phyloP scores from a whole-genome alignment of 2,113 vertebrate species.

The Eptesicus fuscus region DNA sequence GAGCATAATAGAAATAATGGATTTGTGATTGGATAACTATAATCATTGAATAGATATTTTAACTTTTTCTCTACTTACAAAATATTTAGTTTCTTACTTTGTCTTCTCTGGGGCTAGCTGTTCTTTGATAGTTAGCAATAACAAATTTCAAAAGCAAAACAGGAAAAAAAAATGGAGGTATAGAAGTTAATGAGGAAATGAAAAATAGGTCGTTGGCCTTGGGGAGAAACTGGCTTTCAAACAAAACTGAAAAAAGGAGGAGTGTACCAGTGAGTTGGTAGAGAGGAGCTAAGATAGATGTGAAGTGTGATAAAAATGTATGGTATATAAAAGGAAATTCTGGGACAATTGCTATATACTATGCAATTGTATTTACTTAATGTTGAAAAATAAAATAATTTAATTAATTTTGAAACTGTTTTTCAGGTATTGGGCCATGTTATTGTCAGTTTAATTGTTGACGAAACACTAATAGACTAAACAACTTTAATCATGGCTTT shows the following conservation, averaged over 20 bases:
- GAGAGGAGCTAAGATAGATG: neutral
- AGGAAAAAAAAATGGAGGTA: neutral
- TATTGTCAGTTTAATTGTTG: neutral
- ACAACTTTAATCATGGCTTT: neutral
- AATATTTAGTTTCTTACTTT: neutral
- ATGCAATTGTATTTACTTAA: neutral
- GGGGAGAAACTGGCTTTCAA: neutral
- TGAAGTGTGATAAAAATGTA: neutral
- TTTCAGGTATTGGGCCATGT: neutral
- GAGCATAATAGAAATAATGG: constrained; percentile 72
- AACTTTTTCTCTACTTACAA: neutral
- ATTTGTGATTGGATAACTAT: neutral
- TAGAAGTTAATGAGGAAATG: neutral
- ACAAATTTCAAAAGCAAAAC: neutral
- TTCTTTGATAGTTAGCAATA: neutral
- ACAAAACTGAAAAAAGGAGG: neutral
- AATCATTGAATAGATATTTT: neutral
- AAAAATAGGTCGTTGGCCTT: neutral
- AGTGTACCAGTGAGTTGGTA: neutral
- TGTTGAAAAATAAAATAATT: neutral
- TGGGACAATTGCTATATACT: neutral
- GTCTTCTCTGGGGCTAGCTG: neutral
- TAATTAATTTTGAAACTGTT: neutral
- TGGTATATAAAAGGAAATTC: neutral
- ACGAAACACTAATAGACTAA: neutral